Evolutionary conservation across 2,113 vertebrate species (phyloP), one percentile per base, ranked within the genome.

Genomic region (Bettongia penicillata): DNA sequence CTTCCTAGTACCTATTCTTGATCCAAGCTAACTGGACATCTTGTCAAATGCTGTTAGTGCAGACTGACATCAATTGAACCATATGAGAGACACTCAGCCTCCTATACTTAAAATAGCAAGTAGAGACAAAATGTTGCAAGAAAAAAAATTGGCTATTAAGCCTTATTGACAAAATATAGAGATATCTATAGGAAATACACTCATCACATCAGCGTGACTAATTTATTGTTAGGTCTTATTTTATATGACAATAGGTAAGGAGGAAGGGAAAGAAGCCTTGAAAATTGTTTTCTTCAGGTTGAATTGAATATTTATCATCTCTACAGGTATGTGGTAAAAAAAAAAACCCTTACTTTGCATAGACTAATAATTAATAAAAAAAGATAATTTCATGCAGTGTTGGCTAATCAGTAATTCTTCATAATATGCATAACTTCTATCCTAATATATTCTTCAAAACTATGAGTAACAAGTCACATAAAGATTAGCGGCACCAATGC

Each of bases 11-110:
- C 8, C 55, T 95, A 92, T 26, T 94, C 61, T 97, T 90, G 96
- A 94, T 50, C 95, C 43, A 91, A 95, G 8, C 24, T 96, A 96
- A 95, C 52, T 51, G 93, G 95, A 96, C 90, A 95, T 96, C 91
- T 97, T 98, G 91, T 98, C 97, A 96, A 90, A 96, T 95, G 55
- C 51, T 97, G 48, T 97, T 98, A 97, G 95, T 51, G 89, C 93
- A 96, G 93, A 89, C 89, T 95, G 89, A 96, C 68, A 97, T 93
- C 95, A 77, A 26, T 94, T 95, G 94, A 95, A 91, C 93, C 96
- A 89, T 94, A 96, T 93, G 55, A 97, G 95, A 98, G 97, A 93
- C 96, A 98, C 84, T 51, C 91, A 91, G 90, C 96, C 96, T 91
- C 52, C 37, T 94, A 92, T 89, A 68, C 93, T 93, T 97, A 91